Evolutionary conservation across 2,888 invertebrate genomes (phyloP).

Genomic region (Hymenopus coronatus): DNA sequence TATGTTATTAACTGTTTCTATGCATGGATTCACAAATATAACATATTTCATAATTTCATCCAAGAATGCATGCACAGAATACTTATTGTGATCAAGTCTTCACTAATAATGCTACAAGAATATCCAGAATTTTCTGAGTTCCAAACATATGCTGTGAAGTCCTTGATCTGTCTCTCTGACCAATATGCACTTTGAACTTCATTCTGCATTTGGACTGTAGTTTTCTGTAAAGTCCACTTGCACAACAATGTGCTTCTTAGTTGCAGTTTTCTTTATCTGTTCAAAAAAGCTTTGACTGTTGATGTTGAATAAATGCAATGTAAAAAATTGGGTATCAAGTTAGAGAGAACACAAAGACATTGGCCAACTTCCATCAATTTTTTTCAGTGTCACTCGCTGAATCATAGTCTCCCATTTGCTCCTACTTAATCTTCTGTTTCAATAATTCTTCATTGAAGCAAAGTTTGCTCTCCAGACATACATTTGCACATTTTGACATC

Average conservation of each 20-base stretch:
- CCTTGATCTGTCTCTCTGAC: constrained; percentile 6
- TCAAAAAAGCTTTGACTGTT: neutral
- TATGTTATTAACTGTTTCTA: too few species aligned
- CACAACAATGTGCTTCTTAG: too few species aligned
- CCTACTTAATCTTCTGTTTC: too few species aligned
- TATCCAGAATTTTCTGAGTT: neutral
- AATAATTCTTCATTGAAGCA: too few species aligned
- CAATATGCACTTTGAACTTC: constrained; percentile 22
- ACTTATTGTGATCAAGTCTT: neutral
- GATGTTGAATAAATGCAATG: neutral
- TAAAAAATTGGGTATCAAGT: neutral
- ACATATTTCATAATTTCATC: too few species aligned
- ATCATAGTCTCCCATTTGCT: too few species aligned
- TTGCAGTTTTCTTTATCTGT: neutral
- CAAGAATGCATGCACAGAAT: too few species aligned
- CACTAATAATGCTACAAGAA: neutral
- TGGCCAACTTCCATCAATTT: neutral
- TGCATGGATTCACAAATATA: too few species aligned
- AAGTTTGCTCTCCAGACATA: too few species aligned
- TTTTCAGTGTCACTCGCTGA: neutral
- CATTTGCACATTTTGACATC: too few species aligned
- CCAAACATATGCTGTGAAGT: constrained; percentile 17
- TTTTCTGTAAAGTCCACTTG: constrained; percentile 21
- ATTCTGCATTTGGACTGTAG: constrained; percentile 13
- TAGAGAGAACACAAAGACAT: neutral